These are phyloP conservation scores for Kuschelorhynchus macadamiae DNA, from an alignment of 2,888 invertebrate species.

Conservation along the genomic window DNA sequence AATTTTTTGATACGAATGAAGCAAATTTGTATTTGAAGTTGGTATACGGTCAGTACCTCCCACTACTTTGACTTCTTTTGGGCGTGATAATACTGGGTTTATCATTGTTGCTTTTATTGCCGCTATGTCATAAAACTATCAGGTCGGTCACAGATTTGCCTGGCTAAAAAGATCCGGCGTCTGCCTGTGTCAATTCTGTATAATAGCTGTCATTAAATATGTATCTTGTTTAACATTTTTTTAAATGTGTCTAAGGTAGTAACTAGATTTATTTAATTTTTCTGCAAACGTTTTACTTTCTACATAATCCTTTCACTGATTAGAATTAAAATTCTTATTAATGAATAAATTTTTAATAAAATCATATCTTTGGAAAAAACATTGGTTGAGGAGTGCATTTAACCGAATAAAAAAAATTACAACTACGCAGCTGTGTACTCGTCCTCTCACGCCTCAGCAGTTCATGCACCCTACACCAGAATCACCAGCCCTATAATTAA, in stretches of 20 bases:
- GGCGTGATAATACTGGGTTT: slow-evolving; percentile 37
- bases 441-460: too few species aligned
- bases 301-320: too few species aligned
- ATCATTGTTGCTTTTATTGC: slow-evolving; percentile 27
- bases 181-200: slow-evolving; percentile 2
- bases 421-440: too few species aligned
- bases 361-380: too few species aligned
- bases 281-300: too few species aligned
- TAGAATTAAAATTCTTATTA: too few species aligned
- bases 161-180: not conserved
- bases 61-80: slow-evolving; percentile 10
- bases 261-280: not conserved
- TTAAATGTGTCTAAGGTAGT: not conserved
- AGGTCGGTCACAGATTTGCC: slow-evolving; percentile 37
- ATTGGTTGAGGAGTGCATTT: too few species aligned
- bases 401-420: too few species aligned
- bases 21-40: slow-evolving; percentile 8
- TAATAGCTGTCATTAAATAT: not conserved
- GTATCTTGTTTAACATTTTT: not conserved
- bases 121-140: slow-evolving; percentile 26
- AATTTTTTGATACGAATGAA: slow-evolving; percentile 16
- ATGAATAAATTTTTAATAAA: too few species aligned
- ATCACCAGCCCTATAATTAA: too few species aligned
- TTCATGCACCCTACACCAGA: too few species aligned
- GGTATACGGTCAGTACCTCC: slow-evolving; percentile 13